Evolutionary conservation across 1,140 invertebrate genomes (phyloP).

Genomic region (Microplitis demolitor): DNA sequence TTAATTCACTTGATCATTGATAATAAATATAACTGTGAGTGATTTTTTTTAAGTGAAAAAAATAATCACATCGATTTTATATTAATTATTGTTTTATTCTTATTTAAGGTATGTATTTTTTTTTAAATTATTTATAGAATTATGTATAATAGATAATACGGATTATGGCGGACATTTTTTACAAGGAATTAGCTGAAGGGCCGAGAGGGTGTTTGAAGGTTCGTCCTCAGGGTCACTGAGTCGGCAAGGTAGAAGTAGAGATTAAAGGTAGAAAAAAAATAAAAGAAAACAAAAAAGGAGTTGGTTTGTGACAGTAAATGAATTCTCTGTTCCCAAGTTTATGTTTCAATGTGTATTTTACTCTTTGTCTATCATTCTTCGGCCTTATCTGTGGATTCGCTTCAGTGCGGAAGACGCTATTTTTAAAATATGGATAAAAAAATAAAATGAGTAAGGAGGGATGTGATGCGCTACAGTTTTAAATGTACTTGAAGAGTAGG

Average conservation of each 20-base stretch:
- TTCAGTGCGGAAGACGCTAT: constrained; percentile 1
- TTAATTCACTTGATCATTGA: too few relatives aligned
- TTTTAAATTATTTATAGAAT: too few relatives aligned
- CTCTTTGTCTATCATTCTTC: not conserved
- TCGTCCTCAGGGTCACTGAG: not conserved
- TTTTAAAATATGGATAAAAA: not conserved
- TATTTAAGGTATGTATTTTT: too few relatives aligned
- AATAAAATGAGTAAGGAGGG: not conserved
- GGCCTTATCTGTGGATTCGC: not conserved
- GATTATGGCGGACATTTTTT: constrained; percentile 1
- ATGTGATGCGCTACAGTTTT: too few relatives aligned
- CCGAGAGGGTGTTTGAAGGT: not conserved
- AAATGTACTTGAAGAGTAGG: too few relatives aligned
- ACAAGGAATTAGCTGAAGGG: not conserved
- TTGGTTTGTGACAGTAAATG: not conserved
- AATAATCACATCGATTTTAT: too few relatives aligned
- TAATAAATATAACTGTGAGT: too few relatives aligned
- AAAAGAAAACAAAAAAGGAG: not conserved
- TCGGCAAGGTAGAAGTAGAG: not conserved
- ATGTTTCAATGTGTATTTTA: not conserved
- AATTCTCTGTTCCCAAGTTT: not conserved
- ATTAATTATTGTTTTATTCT: too few relatives aligned
- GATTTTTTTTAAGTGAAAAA: too few relatives aligned
- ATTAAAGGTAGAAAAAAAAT: not conserved
- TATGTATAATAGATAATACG: not conserved